phyloP scores from a whole-genome alignment of 2,113 vertebrate genomes.

The Bubalus kerabau region DNA sequence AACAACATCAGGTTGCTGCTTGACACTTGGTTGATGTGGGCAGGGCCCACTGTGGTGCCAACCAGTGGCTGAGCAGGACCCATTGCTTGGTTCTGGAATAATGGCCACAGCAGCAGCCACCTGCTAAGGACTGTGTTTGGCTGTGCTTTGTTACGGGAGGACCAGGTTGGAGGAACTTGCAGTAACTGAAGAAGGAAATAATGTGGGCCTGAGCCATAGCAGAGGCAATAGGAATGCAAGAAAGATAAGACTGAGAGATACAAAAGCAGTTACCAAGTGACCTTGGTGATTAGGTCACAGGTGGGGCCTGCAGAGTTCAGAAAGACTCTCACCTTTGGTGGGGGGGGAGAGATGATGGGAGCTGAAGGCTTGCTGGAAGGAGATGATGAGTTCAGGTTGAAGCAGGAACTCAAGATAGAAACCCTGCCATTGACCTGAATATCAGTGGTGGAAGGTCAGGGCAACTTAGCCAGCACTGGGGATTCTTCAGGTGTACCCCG shows the following conservation, averaged over 20 bases:
- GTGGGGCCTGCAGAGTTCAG: neutral
- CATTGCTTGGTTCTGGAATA: neutral
- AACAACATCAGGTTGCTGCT: neutral
- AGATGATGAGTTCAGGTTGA: neutral
- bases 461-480: neutral
- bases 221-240: neutral
- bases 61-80: neutral
- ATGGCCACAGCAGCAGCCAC: neutral
- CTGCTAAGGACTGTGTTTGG: neutral
- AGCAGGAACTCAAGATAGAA: neutral
- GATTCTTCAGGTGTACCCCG: neutral
- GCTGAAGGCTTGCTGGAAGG: neutral
- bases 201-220: neutral
- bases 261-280: neutral
- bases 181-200: neutral
- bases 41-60: neutral
- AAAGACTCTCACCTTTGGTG: neutral
- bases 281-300: neutral
- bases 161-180: neutral
- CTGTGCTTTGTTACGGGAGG: neutral
- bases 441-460: neutral
- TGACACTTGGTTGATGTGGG: neutral
- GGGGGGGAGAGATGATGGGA: neutral
- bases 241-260: neutral
- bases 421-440: neutral